A percentile compares a stretch with the other conserved stretches of the same genome.
Evolutionary conservation across 1,140 invertebrate species (phyloP).

Genomic region (Drosophila ficusphila): DNA sequence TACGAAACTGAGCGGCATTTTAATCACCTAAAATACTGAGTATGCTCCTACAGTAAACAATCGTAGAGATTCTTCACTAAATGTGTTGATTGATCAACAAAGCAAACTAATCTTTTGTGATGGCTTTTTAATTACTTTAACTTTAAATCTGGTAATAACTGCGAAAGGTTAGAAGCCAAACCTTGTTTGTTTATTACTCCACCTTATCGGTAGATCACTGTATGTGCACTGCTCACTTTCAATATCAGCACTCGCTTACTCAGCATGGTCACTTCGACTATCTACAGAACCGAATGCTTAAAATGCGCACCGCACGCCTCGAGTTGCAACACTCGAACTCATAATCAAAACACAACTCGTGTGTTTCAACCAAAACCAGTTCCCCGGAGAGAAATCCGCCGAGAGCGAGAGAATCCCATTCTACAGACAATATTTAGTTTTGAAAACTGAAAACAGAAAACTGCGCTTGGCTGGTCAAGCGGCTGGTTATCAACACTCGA

Average conservation of each 20-base stretch:
- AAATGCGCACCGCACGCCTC: slow-evolving; percentile 9
- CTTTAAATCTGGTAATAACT: neutral
- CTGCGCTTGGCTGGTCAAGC: slow-evolving; percentile 50
- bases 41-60: neutral
- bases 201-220: neutral
- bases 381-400: neutral
- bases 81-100: neutral
- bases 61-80: neutral
- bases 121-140: neutral
- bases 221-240: slow-evolving; percentile 6
- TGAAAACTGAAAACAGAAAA: slow-evolving; percentile 52
- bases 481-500: slow-evolving; percentile 20
- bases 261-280: slow-evolving; percentile 10
- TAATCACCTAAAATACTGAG: neutral
- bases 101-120: neutral
- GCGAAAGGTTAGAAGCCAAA: no score
- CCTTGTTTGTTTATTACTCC: no score
- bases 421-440: slow-evolving; percentile 14
- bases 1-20: slow-evolving; percentile 14
- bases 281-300: neutral
- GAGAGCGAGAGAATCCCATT: slow-evolving; percentile 23
- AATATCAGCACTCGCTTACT: slow-evolving; percentile 23
- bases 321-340: slow-evolving; percentile 19
- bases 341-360: slow-evolving; percentile 14
- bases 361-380: slow-evolving; percentile 25